Evolutionary conservation across 2,113 vertebrate genomes (phyloP), one percentile per base, ranked within the genome.

Genomic region (Micronycteris hirsuta): DNA sequence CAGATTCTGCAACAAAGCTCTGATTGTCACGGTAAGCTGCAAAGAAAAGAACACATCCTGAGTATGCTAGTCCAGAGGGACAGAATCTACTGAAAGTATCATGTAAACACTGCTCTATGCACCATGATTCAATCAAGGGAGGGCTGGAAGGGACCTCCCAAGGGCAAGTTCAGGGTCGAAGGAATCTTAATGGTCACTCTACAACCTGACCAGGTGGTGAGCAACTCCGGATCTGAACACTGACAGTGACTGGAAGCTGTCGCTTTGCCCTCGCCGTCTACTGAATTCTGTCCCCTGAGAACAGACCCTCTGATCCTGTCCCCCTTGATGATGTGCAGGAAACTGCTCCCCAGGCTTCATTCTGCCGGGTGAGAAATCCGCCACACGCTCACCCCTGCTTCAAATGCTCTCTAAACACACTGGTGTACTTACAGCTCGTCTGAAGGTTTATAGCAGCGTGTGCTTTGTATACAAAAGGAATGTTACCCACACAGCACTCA

Each of bases 21-120:
- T 98, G 86, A 99, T 98, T 3, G 98, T 97, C 99, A 99, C 99
- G n/a, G 99, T 99, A 26, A 99, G 98, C 99, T 99, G 98, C 52
- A 96, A 74, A 73, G 94, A 77, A 86, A 94, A 98, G 80, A 97
- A 74, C 52, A 98, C 17, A 91, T 56, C 89, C 83, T 97, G 58
- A 97, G 91, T 81, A 86, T 67, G 38, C 38, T 5, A 16, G 70
- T 73, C 49, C 63, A 63, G n/a, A 70, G 14, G 36, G 31, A 5
- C 0, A 56, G 45, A 31, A 31, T 20, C 84, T 49, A 28, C 38
- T 8, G 71, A 38, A 67, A 70, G 43, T 20, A 82, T 5, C 56
- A 45, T 0, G 3, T 52, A 56, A 74, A 76, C 1, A 3, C 11
- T 41, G 49, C 38, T 81, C 82, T 54, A 17, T 15, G n/a, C 43